phyloP scores from a whole-genome alignment of 2,797 vertebrate genomes.

The Eulemur rubriventer region DNA sequence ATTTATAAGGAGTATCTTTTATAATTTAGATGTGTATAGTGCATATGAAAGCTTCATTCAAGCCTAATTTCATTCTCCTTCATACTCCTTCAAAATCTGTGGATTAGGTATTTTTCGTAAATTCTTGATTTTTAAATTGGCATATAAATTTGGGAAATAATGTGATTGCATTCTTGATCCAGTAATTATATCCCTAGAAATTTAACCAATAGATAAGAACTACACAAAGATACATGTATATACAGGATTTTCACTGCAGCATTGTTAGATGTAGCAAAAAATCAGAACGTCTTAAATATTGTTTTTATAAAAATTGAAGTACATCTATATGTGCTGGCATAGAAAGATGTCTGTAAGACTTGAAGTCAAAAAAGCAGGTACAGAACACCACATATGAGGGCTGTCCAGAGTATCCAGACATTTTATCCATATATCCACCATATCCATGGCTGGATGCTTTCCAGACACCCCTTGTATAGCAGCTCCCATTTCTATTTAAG shows the following conservation, averaged over 20 bases:
- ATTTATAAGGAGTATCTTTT: neutral
- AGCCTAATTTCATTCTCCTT: slow-evolving; percentile 32
- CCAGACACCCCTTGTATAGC: neutral
- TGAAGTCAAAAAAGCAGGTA: neutral
- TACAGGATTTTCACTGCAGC: neutral
- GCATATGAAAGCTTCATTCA: neutral
- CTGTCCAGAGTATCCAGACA: too few relatives aligned
- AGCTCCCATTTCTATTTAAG: neutral
- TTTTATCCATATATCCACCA: too few relatives aligned
- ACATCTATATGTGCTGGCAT: neutral
- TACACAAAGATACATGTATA: neutral
- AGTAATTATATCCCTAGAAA: neutral
- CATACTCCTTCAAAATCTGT: slow-evolving; percentile 3
- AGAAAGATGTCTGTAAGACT: neutral
- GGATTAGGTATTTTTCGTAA: neutral
- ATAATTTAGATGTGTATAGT: neutral
- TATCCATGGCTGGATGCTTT: too few relatives aligned
- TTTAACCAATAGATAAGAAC: neutral
- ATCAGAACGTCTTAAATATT: neutral
- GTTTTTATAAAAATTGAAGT: neutral
- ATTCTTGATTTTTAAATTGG: neutral
- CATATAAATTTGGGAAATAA: neutral
- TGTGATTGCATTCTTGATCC: neutral
- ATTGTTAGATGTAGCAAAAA: neutral
- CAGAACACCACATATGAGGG: neutral